Evolutionary conservation across 2,113 vertebrate species (phyloP).

Genomic region (Todiramphus saurophagus): DNA sequence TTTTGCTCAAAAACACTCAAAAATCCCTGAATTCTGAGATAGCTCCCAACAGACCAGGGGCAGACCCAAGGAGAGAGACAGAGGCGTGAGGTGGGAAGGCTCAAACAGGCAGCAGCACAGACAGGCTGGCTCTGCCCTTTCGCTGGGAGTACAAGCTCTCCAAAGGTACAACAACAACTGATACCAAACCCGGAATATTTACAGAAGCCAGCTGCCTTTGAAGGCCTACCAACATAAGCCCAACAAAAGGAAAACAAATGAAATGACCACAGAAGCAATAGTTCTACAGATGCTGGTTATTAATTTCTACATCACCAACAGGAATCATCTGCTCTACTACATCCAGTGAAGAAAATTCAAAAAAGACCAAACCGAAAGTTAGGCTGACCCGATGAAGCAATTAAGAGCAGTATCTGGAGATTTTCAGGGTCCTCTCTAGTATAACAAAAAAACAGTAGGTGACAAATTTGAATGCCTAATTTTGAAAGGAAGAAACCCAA

Average conservation of each 20-base stretch:
- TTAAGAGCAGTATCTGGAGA: neutral
- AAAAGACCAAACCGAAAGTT: neutral
- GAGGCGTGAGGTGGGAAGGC: neutral
- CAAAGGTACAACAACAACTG: neutral
- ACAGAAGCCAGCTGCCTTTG: neutral
- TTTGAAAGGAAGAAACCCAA: neutral
- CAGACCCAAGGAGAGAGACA: neutral
- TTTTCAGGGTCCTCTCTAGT: neutral
- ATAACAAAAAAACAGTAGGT: neutral
- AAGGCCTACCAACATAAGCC: neutral
- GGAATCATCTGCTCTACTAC: neutral
- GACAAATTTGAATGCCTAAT: neutral
- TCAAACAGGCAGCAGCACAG: neutral
- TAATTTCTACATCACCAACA: neutral
- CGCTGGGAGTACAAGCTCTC: accelerated
- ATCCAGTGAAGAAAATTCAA: neutral
- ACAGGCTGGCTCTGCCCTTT: neutral
- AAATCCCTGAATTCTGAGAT: neutral
- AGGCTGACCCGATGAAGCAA: accelerated
- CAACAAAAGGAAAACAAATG: neutral
- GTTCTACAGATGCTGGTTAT: neutral
- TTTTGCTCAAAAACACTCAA: neutral
- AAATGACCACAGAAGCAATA: neutral
- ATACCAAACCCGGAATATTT: neutral
- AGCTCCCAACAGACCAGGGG: neutral